These are phyloP conservation scores for Falcaria lacertinaria DNA, from an alignment of 2,888 invertebrate species.

Conservation along the genomic window DNA sequence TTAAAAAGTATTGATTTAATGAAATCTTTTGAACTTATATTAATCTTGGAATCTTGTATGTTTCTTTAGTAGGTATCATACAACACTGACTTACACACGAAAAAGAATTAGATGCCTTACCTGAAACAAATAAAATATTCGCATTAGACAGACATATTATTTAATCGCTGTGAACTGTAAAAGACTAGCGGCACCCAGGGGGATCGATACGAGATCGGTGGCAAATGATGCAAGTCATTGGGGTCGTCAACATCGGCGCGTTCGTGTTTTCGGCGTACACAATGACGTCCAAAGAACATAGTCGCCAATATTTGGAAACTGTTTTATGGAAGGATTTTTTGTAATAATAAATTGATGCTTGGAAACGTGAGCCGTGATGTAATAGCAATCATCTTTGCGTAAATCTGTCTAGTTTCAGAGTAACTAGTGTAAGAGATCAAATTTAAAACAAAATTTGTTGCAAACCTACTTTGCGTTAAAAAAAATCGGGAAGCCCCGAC, in stretches of 20 bases:
- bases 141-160: conserved; percentile 3
- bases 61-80: too few relatives aligned
- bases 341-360: conserved; percentile 21
- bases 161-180: conserved; percentile 12
- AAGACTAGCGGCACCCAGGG: conserved; percentile 29
- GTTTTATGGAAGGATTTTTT: conserved; percentile 20
- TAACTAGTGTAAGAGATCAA: conserved; percentile 5
- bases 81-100: too few relatives aligned
- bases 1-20: background rate
- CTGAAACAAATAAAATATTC: conserved; percentile 21
- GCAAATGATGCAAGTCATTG: conserved; percentile 63
- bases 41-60: too few relatives aligned
- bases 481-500: conserved; percentile 24
- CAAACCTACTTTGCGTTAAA: conserved; percentile 19
- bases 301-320: conserved; percentile 29
- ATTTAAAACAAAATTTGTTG: conserved; percentile 12
- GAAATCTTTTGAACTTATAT: conserved; percentile 7
- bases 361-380: conserved; percentile 20
- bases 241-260: conserved; percentile 57
- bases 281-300: conserved; percentile 45
- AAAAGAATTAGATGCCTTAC: conserved; percentile 18
- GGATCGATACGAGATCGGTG: conserved; percentile 55
- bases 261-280: conserved; percentile 56
- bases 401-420: background rate
- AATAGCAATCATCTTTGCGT: conserved; percentile 9